These are phyloP conservation scores for Lacanobia oleracea DNA, from an alignment of 2,888 invertebrate genomes.

Conservation along the genomic window DNA sequence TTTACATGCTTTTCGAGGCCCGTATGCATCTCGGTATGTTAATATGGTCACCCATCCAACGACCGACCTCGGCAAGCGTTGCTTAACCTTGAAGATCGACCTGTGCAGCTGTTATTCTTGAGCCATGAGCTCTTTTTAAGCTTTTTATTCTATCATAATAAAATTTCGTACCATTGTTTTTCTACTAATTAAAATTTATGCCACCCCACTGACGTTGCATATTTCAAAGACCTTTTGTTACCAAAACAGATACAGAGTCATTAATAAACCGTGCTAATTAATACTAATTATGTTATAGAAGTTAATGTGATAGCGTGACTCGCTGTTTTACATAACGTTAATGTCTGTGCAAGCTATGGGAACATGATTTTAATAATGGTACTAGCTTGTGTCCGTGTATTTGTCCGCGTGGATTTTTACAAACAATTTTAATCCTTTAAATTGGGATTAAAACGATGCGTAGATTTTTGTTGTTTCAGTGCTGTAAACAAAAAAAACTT, in stretches of 20 bases:
- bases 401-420: neutral
- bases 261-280: slow-evolving; percentile 80
- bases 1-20: too few species aligned
- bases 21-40: too few species aligned
- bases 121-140: neutral
- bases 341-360: slow-evolving; percentile 5
- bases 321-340: slow-evolving; percentile 61
- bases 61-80: too few species aligned
- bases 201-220: slow-evolving; percentile 69
- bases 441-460: too few species aligned
- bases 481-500: neutral
- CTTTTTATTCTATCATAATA: neutral
- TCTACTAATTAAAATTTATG: slow-evolving; percentile 74
- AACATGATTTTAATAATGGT: slow-evolving; percentile 36
- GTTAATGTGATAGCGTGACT: slow-evolving; percentile 83
- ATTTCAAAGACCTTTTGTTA: slow-evolving; percentile 73
- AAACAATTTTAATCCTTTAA: neutral
- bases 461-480: neutral
- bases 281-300: slow-evolving; percentile 82
- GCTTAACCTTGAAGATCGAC: too few species aligned
- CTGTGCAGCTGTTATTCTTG: too few species aligned
- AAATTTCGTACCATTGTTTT: slow-evolving; percentile 49
- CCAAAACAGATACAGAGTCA: slow-evolving; percentile 69
- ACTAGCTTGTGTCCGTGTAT: neutral
- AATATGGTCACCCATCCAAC: too few species aligned